Evolutionary conservation across 1,140 invertebrate genomes (phyloP).

Genomic region (Heterodera schachtii): DNA sequence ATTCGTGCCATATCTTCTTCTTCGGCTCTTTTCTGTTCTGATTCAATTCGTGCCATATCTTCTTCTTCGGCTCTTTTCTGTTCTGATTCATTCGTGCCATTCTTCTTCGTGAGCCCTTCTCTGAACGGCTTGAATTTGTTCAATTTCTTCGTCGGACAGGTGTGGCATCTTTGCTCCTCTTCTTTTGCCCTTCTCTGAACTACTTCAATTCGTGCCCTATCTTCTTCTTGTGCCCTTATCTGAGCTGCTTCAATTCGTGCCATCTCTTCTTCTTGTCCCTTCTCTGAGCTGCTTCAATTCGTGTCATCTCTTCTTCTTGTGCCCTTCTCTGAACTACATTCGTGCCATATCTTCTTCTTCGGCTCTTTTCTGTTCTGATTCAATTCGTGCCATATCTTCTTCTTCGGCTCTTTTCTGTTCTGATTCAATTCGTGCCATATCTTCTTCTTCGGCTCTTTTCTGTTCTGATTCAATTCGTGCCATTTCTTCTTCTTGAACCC

Average conservation of each 20-base stretch:
- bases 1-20: conserved; percentile 48
- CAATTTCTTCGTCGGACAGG: neutral
- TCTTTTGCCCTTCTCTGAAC: conserved; percentile 17
- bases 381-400: too few species aligned
- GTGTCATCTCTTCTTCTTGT: too few species aligned
- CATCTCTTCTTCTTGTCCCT: conserved; percentile 16
- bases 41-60: neutral
- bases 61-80: neutral
- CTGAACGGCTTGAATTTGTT: neutral
- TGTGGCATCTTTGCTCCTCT: neutral
- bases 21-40: neutral
- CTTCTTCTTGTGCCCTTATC: conserved; percentile 44
- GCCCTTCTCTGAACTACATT: too few species aligned
- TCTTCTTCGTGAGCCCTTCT: neutral
- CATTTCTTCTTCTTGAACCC: too few species aligned
- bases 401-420: too few species aligned
- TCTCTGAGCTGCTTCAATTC: neutral
- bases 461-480: too few species aligned
- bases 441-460: too few species aligned
- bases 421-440: too few species aligned
- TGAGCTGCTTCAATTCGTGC: conserved; percentile 49
- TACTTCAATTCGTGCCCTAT: conserved; percentile 43
- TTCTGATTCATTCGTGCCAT: neutral
- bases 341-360: too few species aligned
- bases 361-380: too few species aligned